These are phyloP conservation scores for Nomada ruficornis DNA, from an alignment of 2,888 invertebrate genomes.

Conservation along the genomic window DNA sequence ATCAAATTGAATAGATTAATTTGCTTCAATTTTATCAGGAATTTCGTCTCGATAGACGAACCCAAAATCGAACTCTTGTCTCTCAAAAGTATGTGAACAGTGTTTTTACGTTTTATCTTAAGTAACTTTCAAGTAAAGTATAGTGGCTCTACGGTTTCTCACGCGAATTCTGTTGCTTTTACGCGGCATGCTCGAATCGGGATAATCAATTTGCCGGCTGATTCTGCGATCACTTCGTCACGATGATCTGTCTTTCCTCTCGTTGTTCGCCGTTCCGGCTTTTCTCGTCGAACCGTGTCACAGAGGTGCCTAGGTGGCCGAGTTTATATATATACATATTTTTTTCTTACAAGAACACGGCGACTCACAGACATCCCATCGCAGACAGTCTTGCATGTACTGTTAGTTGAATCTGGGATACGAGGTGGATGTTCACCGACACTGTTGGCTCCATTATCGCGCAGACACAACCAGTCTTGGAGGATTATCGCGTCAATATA, in stretches of 20 bases:
- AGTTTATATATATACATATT: slow-evolving; percentile 48
- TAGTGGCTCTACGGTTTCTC: background rate
- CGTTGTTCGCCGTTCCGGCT: slow-evolving; percentile 22
- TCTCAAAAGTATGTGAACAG: too few relatives aligned
- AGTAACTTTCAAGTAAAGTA: too few relatives aligned
- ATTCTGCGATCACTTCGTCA: slow-evolving; percentile 15
- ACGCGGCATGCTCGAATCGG: background rate
- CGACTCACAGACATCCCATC: slow-evolving; percentile 46
- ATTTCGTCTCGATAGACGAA: too few relatives aligned
- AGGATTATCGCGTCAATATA: background rate
- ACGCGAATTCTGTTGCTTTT: background rate
- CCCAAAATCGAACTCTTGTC: too few relatives aligned
- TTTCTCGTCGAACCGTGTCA: slow-evolving; percentile 55
- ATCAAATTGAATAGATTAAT: too few relatives aligned
- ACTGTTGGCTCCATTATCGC: slow-evolving; percentile 53
- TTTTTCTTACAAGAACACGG: slow-evolving; percentile 43
- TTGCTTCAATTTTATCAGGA: too few relatives aligned
- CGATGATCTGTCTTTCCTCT: background rate
- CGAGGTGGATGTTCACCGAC: slow-evolving; percentile 64
- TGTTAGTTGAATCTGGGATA: slow-evolving; percentile 73
- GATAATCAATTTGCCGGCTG: background rate
- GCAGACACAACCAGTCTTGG: slow-evolving; percentile 39
- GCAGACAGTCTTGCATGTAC: slow-evolving; percentile 52
- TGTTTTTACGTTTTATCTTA: too few relatives aligned
- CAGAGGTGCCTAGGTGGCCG: slow-evolving; percentile 63